Percentiles rank a stretch among this genome's conserved stretches.
Evolutionary conservation across 2,113 vertebrate genomes (phyloP).

Genomic region (Corythaixoides concolor): DNA sequence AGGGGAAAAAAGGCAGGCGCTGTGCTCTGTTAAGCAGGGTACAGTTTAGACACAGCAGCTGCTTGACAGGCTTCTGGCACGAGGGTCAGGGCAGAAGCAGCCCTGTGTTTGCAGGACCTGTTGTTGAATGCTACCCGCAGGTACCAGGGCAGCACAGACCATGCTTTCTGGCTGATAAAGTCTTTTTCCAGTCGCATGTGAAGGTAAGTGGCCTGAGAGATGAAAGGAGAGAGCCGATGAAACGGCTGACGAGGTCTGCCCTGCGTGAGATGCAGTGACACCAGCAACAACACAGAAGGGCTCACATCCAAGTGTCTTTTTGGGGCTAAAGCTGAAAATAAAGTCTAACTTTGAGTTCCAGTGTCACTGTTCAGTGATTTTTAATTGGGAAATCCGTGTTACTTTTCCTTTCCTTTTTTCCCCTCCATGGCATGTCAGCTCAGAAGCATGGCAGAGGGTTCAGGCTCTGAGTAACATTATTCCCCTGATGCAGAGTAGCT

Average conservation of each 20-base stretch:
- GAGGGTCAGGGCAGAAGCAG: not conserved
- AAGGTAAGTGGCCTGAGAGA: not conserved
- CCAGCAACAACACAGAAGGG: not conserved
- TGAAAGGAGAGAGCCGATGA: not conserved
- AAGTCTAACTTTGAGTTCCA: not conserved
- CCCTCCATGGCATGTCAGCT: not conserved
- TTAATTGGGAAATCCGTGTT: not conserved
- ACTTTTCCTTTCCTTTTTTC: not conserved
- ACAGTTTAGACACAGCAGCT: slow-evolving; percentile 3
- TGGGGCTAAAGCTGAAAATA: not conserved
- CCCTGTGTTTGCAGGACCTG: not conserved
- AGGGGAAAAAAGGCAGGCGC: not conserved
- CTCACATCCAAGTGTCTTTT: not conserved
- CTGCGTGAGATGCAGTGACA: not conserved
- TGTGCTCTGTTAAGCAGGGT: not conserved
- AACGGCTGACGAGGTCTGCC: not conserved
- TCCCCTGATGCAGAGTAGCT: not conserved
- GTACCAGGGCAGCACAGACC: not conserved
- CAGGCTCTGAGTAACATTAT: not conserved
- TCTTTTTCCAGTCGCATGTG: not conserved
- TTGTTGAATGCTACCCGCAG: slow-evolving; percentile 43
- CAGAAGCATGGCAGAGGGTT: not conserved
- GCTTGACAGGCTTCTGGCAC: slow-evolving; percentile 5
- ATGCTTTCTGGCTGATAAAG: not conserved
- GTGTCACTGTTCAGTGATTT: not conserved